phyloP scores from a whole-genome alignment of 2,113 vertebrate genomes.

The Protobothrops flavoviridis region DNA sequence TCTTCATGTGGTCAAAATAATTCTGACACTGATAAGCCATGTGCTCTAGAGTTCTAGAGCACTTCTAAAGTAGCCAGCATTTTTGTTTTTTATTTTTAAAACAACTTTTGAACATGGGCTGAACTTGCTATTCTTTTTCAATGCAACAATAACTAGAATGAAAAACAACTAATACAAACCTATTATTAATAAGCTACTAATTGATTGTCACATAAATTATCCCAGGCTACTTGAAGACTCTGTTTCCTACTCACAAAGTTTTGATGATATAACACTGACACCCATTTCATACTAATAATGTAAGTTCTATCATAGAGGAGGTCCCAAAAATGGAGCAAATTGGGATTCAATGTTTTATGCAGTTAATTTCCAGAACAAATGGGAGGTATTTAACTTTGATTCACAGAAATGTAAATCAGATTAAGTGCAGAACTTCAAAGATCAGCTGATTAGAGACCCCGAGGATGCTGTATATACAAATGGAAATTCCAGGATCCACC shows the following conservation, averaged over 20 bases:
- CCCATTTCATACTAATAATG: neutral
- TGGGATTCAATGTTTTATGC: neutral
- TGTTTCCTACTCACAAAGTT: neutral
- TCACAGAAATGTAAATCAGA: neutral
- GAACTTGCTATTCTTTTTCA: neutral
- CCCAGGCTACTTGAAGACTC: neutral
- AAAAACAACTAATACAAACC: neutral
- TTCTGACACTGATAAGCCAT: constrained; percentile 3
- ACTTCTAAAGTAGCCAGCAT: neutral
- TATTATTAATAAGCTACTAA: neutral
- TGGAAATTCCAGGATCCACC: neutral
- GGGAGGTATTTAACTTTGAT: neutral
- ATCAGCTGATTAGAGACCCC: neutral
- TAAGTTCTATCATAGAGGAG: neutral
- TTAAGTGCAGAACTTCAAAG: neutral
- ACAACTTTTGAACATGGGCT: neutral
- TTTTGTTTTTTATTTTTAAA: constrained; percentile 1
- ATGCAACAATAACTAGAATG: neutral
- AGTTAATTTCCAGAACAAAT: neutral
- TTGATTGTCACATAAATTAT: neutral
- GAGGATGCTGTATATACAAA: neutral
- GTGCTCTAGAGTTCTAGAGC: neutral
- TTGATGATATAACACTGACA: neutral
- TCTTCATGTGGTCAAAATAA: neutral
- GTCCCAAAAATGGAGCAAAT: neutral